Evolutionary conservation across 2,113 vertebrate species (phyloP).

Genomic region (Sus scrofa): T2T-Sscrofa CM000827.6:101627001-101627500

Average conservation of each 20-base stretch:
- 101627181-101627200: neutral
- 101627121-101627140: neutral
- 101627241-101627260: neutral
- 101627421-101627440: neutral
- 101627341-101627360: slow-evolving; percentile 16
- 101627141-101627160: neutral
- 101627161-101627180: neutral
- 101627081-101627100: neutral
- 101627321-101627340: neutral
- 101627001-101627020: too few species aligned
- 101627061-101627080: neutral
- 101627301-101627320: neutral
- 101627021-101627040: too few species aligned
- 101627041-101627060: too few species aligned
- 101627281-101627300: neutral
- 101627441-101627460: neutral
- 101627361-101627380: neutral
- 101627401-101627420: neutral
- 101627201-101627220: neutral
- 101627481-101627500: neutral
- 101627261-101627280: slow-evolving; percentile 8
- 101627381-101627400: neutral
- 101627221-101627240: neutral
- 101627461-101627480: neutral
- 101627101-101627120: neutral